These are phyloP conservation scores for Plutomurus gul DNA, from an alignment of 1,140 invertebrate species.

Conservation along the genomic window DNA sequence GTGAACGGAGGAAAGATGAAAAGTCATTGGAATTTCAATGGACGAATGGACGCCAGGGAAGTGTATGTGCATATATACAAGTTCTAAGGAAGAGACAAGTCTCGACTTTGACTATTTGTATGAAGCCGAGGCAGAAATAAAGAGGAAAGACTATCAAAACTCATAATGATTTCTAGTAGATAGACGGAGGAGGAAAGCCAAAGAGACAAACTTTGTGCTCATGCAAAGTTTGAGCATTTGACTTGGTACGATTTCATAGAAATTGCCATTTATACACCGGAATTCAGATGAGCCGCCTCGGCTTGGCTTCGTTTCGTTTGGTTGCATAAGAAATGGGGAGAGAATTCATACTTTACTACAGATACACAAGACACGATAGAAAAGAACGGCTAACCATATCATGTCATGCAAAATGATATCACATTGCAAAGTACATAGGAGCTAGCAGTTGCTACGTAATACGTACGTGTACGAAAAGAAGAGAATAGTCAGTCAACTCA, in stretches of 20 bases:
- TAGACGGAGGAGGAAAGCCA: not conserved
- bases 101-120: conserved; percentile 16
- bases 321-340: not conserved
- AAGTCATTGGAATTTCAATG: conserved; percentile 25
- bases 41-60: conserved; percentile 3
- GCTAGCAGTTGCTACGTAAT: too few species aligned
- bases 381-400: not conserved
- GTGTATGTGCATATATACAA: not conserved
- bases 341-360: conserved; percentile 13
- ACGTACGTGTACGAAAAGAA: too few species aligned
- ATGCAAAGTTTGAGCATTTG: conserved; percentile 18
- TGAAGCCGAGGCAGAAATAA: not conserved
- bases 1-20: conserved; percentile 6
- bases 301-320: not conserved
- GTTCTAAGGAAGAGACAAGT: not conserved
- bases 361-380: not conserved
- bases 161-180: conserved; percentile 2
- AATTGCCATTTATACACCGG: conserved; percentile 23
- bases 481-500: not conserved
- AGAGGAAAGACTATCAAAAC: conserved; percentile 11
- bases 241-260: conserved; percentile 24
- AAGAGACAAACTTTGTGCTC: conserved; percentile 4
- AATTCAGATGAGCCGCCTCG: conserved; percentile 3
- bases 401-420: conserved; percentile 3
- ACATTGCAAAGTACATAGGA: not conserved